Evolutionary conservation across 2,113 vertebrate genomes (phyloP), one percentile per base, ranked within the genome.

Genomic region (Spea multiplicata): DNA sequence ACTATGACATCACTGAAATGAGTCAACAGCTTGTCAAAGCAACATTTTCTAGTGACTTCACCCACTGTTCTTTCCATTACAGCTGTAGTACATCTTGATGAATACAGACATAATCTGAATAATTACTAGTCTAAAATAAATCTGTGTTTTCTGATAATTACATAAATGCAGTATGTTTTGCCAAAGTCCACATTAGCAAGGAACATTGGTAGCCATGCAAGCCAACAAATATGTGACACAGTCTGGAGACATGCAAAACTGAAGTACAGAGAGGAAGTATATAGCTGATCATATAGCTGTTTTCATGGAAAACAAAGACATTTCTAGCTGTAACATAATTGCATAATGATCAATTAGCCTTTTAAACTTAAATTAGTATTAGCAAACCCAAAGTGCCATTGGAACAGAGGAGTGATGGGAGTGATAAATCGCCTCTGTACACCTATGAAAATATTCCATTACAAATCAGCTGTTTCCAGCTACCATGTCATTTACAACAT

Each of bases 1-100:
- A 82, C 85, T 62, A 71, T 65, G 70, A 71, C 52, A 82, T 44
- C 78, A 61, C 71, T 53, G 71, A 68, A 70, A 66, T 72, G 84
- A 84, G 81, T 82, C 69, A 84, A 84, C 83, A 68, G 50, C 71
- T 53, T 80, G 70, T 73, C 49, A 67, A 50, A 44, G 12, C 50
- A 59, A 50, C n/a, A 44, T 59, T 57, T 74, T 66, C 64, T 48
- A 61, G 5, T 68, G 78, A 74, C 78, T 68, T 80, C 78, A 80
- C 47, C 71, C 55, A 67, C 71, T 80, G 66, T 72, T 68, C 71
- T 52, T 74, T 80, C 64, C 17, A 48, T 80, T 68, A 48, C 71
- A 68, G 12, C 64, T 55, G 49, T 12, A 30, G 52, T 47, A 46
- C 14, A 66, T 44, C n/a, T 79, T 79, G 70, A 80, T 79, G 61